These are phyloP conservation scores for Callinectes sapidus DNA, from an alignment of 2,888 invertebrate species.

Conservation along the genomic window DNA sequence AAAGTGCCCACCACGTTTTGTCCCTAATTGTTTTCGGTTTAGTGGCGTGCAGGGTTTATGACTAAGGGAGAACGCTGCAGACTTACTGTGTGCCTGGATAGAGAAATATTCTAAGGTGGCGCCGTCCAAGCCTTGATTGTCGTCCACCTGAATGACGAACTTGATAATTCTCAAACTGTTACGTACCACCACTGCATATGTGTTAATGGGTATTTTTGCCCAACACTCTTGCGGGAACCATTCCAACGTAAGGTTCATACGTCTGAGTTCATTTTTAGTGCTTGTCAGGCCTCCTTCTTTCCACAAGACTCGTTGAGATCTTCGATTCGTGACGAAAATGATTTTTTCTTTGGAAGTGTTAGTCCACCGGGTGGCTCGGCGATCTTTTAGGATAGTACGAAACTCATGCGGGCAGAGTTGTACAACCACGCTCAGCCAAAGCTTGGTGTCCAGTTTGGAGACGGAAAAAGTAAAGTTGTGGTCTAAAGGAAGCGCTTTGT, in stretches of 20 bases:
- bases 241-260: not conserved
- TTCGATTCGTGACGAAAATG: not conserved
- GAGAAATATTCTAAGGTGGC: conserved; percentile 18
- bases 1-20: not conserved
- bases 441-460: not conserved
- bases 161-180: not conserved
- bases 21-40: not conserved
- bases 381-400: not conserved
- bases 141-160: not conserved
- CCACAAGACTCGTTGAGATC: not conserved
- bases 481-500: not conserved
- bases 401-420: not conserved
- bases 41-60: not conserved
- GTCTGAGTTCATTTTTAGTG: not conserved
- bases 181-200: not conserved
- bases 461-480: not conserved
- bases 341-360: not conserved
- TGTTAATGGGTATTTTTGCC: not conserved
- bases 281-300: not conserved
- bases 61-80: not conserved
- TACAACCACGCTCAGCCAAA: not conserved
- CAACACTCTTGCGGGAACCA: not conserved
- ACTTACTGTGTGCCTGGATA: not conserved
- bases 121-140: not conserved
- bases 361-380: not conserved